Conservation (phyloP, 2,888 invertebrate species). For the Acrocera orbiculus region DNA sequence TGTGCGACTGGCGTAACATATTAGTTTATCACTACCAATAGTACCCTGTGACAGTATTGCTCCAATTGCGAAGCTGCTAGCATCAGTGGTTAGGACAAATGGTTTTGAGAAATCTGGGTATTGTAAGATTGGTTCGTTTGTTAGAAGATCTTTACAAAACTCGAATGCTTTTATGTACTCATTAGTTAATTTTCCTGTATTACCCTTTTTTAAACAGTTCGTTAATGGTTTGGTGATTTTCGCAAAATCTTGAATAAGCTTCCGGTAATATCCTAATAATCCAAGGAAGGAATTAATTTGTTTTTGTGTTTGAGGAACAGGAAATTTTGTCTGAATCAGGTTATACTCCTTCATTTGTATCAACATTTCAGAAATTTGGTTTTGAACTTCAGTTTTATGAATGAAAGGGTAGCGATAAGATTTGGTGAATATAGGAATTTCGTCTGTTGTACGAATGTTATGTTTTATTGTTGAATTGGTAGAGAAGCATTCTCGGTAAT, state of each 20-base stretch:
- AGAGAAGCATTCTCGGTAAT: no score
- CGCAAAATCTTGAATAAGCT: constrained; percentile 1
- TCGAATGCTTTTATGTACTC: not conserved
- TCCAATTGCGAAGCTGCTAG: not conserved
- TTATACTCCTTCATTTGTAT: constrained; percentile 17
- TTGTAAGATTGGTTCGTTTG: not conserved
- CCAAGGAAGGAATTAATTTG: constrained; percentile 15
- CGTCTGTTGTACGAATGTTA: no score
- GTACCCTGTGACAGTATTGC: not conserved
- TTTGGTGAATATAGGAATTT: no score
- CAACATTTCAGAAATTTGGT: no score
- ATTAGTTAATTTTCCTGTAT: not conserved
- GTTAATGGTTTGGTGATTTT: not conserved
- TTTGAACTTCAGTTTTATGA: no score
- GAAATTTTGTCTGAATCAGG: constrained; percentile 18
- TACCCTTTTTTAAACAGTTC: not conserved
- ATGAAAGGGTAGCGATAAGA: no score
- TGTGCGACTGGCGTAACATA: not conserved
- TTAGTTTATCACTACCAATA: not conserved
- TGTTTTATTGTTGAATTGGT: no score
- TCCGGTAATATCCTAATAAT: constrained; percentile 11
- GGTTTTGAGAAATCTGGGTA: not conserved
- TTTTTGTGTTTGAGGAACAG: constrained; percentile 13
- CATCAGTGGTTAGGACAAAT: not conserved
- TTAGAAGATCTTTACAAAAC: not conserved